Conservation (phyloP, 2,888 invertebrate genomes). For the Poecilobothrus nobilitatus region DNA sequence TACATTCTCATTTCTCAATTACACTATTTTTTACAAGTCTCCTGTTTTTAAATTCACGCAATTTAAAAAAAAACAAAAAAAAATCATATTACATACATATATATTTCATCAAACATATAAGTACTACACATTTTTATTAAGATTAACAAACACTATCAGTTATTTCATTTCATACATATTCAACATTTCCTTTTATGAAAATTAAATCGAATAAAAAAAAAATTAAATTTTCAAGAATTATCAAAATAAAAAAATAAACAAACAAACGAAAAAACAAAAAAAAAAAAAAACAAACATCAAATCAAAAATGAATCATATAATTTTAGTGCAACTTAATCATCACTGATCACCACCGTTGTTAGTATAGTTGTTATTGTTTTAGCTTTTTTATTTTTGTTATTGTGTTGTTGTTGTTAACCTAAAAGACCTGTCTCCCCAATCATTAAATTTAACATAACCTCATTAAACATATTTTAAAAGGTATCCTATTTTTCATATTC, state of each 20-base stretch:
- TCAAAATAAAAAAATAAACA: background rate
- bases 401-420: background rate
- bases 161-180: no score
- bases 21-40: no score
- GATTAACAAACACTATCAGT: no score
- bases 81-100: no score
- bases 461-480: background rate
- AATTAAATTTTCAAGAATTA: background rate
- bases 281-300: background rate
- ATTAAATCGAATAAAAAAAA: background rate
- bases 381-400: no score
- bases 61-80: no score
- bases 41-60: no score
- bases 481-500: background rate
- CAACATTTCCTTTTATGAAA: background rate
- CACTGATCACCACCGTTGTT: constrained; percentile 1
- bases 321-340: background rate
- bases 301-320: background rate
- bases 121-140: no score
- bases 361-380: background rate
- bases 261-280: background rate
- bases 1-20: no score
- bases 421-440: background rate
- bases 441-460: background rate
- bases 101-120: no score